Conservation (phyloP, 2,888 invertebrate genomes). For the Plebejus argus region DNA sequence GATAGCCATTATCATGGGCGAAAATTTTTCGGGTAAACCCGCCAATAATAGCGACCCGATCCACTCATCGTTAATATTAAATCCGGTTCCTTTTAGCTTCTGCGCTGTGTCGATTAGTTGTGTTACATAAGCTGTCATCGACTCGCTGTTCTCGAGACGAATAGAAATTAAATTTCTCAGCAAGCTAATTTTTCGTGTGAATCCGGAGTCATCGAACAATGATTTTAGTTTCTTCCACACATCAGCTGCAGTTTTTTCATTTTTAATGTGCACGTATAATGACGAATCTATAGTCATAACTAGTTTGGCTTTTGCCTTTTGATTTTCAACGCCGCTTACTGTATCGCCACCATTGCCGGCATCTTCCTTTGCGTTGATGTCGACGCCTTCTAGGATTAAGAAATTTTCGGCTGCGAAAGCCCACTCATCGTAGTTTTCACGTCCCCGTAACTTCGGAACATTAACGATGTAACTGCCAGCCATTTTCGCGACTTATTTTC, state of each 20-base stretch:
- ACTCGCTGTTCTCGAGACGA: not conserved
- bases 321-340: no score
- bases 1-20: slow-evolving; percentile 23
- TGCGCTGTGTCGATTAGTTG: slow-evolving; percentile 36
- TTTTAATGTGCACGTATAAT: slow-evolving; percentile 37
- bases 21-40: not conserved
- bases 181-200: slow-evolving; percentile 33
- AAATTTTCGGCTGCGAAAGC: slow-evolving; percentile 23
- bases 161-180: slow-evolving; percentile 35
- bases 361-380: slow-evolving; percentile 7
- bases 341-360: not conserved
- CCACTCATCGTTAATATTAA: slow-evolving; percentile 22
- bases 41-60: slow-evolving; percentile 4
- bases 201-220: slow-evolving; percentile 37
- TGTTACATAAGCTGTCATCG: slow-evolving; percentile 34
- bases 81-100: slow-evolving; percentile 35
- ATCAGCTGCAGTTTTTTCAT: slow-evolving; percentile 32
- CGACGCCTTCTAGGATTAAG: not conserved
- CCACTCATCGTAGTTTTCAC: not conserved
- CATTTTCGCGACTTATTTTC: no score
- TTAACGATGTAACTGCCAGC: not conserved
- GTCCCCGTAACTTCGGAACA: not conserved
- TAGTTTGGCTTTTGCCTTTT: slow-evolving; percentile 20
- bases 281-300: slow-evolving; percentile 27
- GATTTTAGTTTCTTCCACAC: slow-evolving; percentile 34